Conservation (phyloP, 2,797 vertebrate genomes). For the Streptopelia turtur region DNA sequence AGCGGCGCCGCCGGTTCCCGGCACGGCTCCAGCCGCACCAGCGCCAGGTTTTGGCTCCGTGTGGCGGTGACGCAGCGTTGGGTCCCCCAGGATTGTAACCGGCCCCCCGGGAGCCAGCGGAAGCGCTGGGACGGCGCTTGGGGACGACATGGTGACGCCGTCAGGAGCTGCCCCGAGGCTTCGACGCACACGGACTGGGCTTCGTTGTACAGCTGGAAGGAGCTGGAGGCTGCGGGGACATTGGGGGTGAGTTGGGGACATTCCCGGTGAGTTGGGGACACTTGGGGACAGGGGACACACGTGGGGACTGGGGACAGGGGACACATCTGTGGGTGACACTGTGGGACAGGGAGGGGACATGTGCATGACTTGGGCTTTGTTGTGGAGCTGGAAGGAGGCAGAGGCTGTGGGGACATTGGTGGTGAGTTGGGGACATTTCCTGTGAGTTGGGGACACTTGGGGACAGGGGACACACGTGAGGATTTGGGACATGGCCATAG, state of each 20-base stretch:
- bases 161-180: not conserved
- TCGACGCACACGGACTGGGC: not conserved
- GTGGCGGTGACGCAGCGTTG: not conserved
- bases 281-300: fast-evolving
- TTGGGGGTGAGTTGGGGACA: too few species aligned
- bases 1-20: fast-evolving
- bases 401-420: not conserved
- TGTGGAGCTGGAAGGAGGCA: too few species aligned
- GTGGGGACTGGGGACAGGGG: too few species aligned
- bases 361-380: too few species aligned
- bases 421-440: not conserved
- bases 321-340: too few species aligned
- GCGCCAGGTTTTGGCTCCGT: fast-evolving
- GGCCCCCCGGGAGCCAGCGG: not conserved
- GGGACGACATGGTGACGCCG: fast-evolving
- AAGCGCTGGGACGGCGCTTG: fast-evolving
- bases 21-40: not conserved
- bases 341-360: too few species aligned
- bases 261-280: not conserved
- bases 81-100: not conserved
- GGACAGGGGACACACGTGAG: fast-evolving
- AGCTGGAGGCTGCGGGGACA: not conserved
- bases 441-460: not conserved
- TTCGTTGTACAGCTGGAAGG: too few species aligned
- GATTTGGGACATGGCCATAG: fast-evolving